Percentiles rank a stretch among this genome's conserved stretches.
Evolutionary conservation across 2,113 vertebrate species (phyloP).

Genomic region (Sprattus sprattus): DNA sequence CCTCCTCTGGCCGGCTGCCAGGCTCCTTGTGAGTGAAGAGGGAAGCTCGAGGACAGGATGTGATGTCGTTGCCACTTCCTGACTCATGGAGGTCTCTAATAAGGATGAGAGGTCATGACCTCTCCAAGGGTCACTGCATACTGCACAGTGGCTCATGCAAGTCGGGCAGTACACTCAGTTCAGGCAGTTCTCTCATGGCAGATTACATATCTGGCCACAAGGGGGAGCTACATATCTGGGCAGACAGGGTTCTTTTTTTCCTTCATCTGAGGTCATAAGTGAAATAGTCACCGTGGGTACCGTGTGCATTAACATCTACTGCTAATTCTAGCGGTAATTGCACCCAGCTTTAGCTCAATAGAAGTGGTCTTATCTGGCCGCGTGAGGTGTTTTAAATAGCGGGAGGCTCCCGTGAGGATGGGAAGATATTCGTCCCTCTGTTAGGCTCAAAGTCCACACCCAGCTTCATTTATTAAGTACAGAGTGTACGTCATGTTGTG

Average conservation of each 20-base stretch:
- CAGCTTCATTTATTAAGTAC: no score
- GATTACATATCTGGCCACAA: slow-evolving; percentile 47
- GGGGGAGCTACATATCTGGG: slow-evolving; percentile 61
- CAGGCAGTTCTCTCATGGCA: slow-evolving; percentile 34
- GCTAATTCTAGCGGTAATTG: neutral
- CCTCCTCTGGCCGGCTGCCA: neutral
- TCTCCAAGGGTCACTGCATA: neutral
- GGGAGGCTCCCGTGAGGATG: no score
- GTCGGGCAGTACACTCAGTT: neutral
- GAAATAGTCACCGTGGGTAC: neutral
- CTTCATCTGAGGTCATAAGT: neutral
- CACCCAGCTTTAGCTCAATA: no score
- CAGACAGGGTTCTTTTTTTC: neutral
- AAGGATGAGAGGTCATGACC: neutral
- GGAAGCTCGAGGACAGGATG: neutral
- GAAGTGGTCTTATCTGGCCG: no score
- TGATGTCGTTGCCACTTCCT: neutral
- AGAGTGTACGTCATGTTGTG: no score
- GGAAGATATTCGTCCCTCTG: no score
- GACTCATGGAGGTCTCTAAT: neutral
- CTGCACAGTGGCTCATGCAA: neutral
- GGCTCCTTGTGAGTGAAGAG: neutral
- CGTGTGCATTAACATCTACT: neutral
- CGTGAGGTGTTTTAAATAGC: no score
- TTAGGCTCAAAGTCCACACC: no score